A percentile compares a stretch with the other conserved stretches of the same genome.
Evolutionary conservation across 2,797 vertebrate genomes (phyloP).

Genomic region (Smutsia temminckii): DNA sequence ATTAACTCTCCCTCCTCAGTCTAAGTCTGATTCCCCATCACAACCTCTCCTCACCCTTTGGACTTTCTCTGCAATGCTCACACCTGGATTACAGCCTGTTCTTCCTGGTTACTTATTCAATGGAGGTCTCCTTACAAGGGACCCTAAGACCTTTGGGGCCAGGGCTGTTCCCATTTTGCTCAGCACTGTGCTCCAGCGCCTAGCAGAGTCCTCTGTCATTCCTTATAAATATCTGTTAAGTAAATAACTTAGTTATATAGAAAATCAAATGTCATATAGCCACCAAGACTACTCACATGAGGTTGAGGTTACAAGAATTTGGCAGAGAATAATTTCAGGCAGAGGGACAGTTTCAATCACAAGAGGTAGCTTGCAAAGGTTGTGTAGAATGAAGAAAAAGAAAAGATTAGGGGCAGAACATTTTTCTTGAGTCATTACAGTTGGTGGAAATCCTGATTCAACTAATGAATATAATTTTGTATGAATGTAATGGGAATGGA

Average conservation of each 20-base stretch:
- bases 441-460: slow-evolving; percentile 30
- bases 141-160: not conserved
- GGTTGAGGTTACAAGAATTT: not conserved
- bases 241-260: not conserved
- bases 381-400: not conserved
- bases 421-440: slow-evolving; percentile 49
- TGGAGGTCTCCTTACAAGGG: not conserved
- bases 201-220: not conserved
- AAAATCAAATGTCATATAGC: not conserved
- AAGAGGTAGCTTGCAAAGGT: slow-evolving; percentile 16
- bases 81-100: not conserved
- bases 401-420: not conserved
- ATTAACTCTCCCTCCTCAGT: not conserved
- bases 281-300: not conserved
- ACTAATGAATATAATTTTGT: slow-evolving; percentile 39
- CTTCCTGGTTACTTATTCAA: not conserved
- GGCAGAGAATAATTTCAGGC: not conserved
- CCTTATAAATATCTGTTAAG: not conserved
- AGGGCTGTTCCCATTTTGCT: not conserved
- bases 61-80: not conserved
- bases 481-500: slow-evolving; percentile 22
- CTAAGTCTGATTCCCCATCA: not conserved
- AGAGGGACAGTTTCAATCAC: not conserved
- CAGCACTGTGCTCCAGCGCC: not conserved
- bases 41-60: not conserved